Base-by-base conservation (phyloP, 2,797 vertebrate genomes). In the Cygnus olor region DNA sequence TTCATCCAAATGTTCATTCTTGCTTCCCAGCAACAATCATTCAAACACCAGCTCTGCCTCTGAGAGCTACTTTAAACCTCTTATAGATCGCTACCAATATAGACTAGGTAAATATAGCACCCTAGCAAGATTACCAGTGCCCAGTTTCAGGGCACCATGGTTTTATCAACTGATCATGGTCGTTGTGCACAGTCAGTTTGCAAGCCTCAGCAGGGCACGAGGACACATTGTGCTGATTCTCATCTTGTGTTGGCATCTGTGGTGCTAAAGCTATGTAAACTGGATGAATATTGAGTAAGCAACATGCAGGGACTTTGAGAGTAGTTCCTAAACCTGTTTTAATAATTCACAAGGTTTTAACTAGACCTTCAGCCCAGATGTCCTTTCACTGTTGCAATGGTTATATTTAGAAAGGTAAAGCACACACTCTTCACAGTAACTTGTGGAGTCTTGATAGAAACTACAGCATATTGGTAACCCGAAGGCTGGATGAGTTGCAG, bases 41-140 rank as follows among this genome's bases (percentile, higher is more conserved):
- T 94, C 80, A 92, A 79, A 89, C 63, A 64, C 47, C 80, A 96
- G 45, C 19, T 92, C 79, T 93, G 87, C 60, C 88, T 91, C 71
- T 70, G 81, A 94, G 90, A 94, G 77, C 87, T 81, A 89, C 85
- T 88, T 91, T 96, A 98, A 97, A 95, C 95, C 93, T 97, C 94
- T 96, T 97, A 97, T 15, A 83, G 90, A 74, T 94, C 60, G 32
- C 80, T 80, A 78, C 94, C 70, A 65, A 89, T 90, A 94, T 78
- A 94, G 88, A 71, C 76, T 82, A 92, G 94, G 92, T 96, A 97
- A 94, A 94, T 97, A 97, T 88, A 96, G 91, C 96, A 97, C 92
- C 83, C 80, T 91, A 95, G 91, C 88, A 80, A 95, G 94, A 98
- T 97, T 95, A 97, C 93, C 81, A 84, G 78, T 10, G 4, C 34